Conservation (phyloP, 1,140 invertebrate species). For the Drosophila saltans region DNA sequence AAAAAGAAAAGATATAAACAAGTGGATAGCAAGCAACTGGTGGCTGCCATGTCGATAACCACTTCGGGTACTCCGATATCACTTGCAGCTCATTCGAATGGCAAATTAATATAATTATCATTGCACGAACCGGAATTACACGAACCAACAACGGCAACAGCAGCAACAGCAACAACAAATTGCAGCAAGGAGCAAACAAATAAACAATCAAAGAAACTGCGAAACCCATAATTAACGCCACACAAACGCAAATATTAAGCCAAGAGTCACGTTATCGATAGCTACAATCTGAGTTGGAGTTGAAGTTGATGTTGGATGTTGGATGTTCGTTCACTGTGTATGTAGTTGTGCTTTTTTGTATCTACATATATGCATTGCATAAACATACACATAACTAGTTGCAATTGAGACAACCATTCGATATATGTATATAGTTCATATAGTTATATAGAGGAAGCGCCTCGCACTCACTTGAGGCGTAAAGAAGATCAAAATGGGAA, state of each 20-base stretch:
- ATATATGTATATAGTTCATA: not conserved
- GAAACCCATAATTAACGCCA: conserved; percentile 74
- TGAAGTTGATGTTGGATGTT: not conserved
- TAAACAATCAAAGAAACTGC: conserved; percentile 78
- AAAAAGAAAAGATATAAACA: conserved; percentile 30
- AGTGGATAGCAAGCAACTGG: conserved; percentile 14
- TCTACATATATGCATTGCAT: conserved; percentile 41
- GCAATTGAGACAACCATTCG: not conserved
- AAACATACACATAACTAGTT: conserved; percentile 33
- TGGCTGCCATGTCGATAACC: conserved; percentile 53
- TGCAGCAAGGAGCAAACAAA: conserved; percentile 55
- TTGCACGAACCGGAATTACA: conserved; percentile 79
- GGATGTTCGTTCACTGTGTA: too few relatives aligned
- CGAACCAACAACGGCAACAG: conserved; percentile 33
- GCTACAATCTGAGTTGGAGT: conserved; percentile 45
- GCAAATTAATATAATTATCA: conserved; percentile 82
- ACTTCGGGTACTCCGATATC: conserved; percentile 53
- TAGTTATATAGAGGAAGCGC: too few relatives aligned
- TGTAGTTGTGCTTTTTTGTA: conserved; percentile 18
- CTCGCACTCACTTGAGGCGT: too few relatives aligned
- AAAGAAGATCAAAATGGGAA: too few relatives aligned
- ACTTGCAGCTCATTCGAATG: conserved; percentile 73
- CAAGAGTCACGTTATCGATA: conserved; percentile 50
- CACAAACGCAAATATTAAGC: conserved; percentile 81
- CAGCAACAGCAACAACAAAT: conserved; percentile 29